Evolutionary conservation across 2,797 vertebrate species (phyloP).

Genomic region (Babyrousa celebensis): DNA sequence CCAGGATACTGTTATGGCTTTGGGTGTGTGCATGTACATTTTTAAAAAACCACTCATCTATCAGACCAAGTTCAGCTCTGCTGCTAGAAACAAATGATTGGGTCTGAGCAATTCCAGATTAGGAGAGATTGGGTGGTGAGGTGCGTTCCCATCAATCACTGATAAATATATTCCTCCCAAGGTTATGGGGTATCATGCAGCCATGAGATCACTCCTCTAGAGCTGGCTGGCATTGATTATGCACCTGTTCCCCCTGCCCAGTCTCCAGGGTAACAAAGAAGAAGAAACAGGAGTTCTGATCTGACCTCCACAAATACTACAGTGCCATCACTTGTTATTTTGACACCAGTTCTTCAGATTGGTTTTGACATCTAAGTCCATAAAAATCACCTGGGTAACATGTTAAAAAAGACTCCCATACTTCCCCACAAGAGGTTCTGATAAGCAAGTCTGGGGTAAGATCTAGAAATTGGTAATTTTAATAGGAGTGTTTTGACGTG

Average conservation of each 20-base stretch:
- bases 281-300: slow-evolving; percentile 9
- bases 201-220: not conserved
- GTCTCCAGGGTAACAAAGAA: not conserved
- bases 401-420: not conserved
- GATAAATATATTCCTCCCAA: not conserved
- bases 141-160: not conserved
- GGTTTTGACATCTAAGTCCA: not conserved
- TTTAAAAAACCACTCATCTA: not conserved
- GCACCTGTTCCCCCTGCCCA: not conserved
- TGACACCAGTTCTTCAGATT: not conserved
- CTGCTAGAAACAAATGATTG: not conserved
- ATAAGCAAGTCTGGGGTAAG: not conserved
- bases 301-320: not conserved
- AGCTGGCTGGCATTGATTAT: not conserved
- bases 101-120: not conserved
- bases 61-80: not conserved
- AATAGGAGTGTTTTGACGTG: not conserved
- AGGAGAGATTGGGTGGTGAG: not conserved
- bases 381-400: not conserved
- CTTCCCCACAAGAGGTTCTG: not conserved
- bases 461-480: not conserved
- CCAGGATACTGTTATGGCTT: not conserved
- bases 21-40: not conserved
- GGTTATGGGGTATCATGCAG: not conserved
- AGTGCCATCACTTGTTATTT: not conserved